Percentiles rank a stretch among this genome's conserved stretches.
Evolutionary conservation across 1,140 invertebrate genomes (phyloP).

Genomic region (Drosophila insularis): DNA sequence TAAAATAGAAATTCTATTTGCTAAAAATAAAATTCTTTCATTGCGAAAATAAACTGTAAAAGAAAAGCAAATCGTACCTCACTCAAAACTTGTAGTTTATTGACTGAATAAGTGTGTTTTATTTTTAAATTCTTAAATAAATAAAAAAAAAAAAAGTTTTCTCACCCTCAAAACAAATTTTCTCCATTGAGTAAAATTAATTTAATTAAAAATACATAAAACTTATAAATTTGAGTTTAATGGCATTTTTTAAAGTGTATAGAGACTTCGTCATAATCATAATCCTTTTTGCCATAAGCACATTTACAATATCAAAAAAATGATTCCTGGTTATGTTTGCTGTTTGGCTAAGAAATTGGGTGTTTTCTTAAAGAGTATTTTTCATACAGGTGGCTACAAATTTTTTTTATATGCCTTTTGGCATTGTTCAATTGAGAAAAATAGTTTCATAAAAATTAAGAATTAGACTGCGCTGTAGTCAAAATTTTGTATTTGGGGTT

Average conservation of each 20-base stretch:
- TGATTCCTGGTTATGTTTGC: not conserved
- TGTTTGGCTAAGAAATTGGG: not conserved
- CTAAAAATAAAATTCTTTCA: slow-evolving; percentile 48
- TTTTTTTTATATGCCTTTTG: too few relatives aligned
- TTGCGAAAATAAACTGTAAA: slow-evolving; percentile 13
- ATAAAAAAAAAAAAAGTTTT: too few relatives aligned
- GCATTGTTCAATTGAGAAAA: too few relatives aligned
- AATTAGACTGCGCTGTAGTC: too few relatives aligned
- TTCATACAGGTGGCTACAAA: too few relatives aligned
- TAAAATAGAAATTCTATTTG: slow-evolving; percentile 55
- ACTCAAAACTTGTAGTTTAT: not conserved
- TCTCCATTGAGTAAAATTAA: too few relatives aligned
- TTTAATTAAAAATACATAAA: not conserved
- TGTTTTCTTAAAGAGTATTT: too few relatives aligned
- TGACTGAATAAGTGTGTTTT: not conserved
- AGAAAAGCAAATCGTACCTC: not conserved
- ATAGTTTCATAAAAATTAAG: too few relatives aligned
- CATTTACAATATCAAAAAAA: not conserved
- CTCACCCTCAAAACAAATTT: too few relatives aligned
- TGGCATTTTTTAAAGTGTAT: not conserved
- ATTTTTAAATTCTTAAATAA: too few relatives aligned
- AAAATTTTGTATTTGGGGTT: too few relatives aligned
- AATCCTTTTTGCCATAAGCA: too few relatives aligned
- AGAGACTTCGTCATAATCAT: not conserved
- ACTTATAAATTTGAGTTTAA: not conserved